Percentiles rank a stretch among this genome's conserved stretches.
phyloP scores from a whole-genome alignment of 2,797 vertebrate species.

The Acestrorhynchus altus region DNA sequence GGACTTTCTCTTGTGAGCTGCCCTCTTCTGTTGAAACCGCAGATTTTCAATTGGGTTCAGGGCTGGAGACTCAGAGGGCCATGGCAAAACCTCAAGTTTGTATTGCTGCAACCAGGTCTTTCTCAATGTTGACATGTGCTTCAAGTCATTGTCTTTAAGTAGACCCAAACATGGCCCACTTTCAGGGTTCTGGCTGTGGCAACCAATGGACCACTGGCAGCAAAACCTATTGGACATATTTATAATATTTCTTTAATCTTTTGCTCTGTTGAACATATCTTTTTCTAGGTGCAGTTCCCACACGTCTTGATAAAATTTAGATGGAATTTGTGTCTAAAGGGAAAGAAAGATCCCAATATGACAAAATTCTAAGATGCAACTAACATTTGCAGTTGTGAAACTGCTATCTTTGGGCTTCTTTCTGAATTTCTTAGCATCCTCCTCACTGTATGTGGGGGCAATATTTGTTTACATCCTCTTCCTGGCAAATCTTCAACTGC shows the following conservation, averaged over 20 bases:
- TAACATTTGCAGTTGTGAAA: background rate
- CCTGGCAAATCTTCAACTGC: background rate
- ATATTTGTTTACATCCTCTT: background rate
- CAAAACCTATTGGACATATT: background rate
- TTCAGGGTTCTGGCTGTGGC: background rate
- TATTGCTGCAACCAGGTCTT: background rate
- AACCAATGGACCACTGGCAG: background rate
- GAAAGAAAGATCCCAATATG: no score
- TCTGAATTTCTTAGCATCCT: background rate
- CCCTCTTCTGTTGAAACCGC: background rate
- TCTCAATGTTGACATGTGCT: background rate
- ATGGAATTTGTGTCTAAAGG: background rate
- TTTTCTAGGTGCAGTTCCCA: no score
- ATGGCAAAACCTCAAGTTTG: background rate
- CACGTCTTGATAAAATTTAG: no score
- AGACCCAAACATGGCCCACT: background rate
- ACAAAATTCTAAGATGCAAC: background rate
- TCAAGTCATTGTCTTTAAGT: background rate
- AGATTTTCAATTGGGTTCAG: background rate
- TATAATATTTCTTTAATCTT: no score
- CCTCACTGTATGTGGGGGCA: no score
- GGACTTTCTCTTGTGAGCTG: background rate
- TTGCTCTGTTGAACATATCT: no score
- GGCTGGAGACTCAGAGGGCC: background rate
- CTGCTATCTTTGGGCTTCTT: background rate